Conservation (phyloP, 2,113 vertebrate species). For the Tonatia bakeri region DNA sequence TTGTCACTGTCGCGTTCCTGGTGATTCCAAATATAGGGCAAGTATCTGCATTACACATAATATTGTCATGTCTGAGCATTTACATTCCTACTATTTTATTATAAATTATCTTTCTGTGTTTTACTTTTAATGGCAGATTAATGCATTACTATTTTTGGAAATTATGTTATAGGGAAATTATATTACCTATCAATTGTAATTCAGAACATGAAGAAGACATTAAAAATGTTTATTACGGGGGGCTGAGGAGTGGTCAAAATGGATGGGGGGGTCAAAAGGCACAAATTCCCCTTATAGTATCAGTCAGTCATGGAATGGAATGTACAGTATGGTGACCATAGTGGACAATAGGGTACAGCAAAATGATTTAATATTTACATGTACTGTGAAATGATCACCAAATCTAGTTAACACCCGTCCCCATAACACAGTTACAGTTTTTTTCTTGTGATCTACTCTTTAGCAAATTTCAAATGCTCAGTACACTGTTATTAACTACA, state of each 20-base stretch:
- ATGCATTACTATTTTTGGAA: not conserved
- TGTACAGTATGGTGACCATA: not conserved
- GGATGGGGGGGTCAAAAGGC: not conserved
- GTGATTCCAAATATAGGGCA: accelerated
- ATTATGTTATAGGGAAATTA: not conserved
- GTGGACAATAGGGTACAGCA: no score
- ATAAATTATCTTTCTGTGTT: not conserved
- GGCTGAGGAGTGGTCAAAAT: not conserved
- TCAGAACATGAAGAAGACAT: not conserved
- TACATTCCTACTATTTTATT: not conserved
- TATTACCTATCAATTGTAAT: not conserved
- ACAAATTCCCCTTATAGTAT: not conserved
- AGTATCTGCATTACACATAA: not conserved
- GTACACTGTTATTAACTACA: no score
- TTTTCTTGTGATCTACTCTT: no score
- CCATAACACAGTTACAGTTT: no score
- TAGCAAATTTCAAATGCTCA: no score
- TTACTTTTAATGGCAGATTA: not conserved
- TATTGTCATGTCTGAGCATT: not conserved
- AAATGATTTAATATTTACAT: no score
- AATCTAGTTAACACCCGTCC: no score
- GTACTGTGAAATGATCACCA: no score
- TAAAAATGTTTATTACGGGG: not conserved
- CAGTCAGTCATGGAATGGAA: not conserved
- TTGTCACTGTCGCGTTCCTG: no score